Evolutionary conservation across 2,888 invertebrate genomes (phyloP).

Genomic region (Rotaria socialis): DNA sequence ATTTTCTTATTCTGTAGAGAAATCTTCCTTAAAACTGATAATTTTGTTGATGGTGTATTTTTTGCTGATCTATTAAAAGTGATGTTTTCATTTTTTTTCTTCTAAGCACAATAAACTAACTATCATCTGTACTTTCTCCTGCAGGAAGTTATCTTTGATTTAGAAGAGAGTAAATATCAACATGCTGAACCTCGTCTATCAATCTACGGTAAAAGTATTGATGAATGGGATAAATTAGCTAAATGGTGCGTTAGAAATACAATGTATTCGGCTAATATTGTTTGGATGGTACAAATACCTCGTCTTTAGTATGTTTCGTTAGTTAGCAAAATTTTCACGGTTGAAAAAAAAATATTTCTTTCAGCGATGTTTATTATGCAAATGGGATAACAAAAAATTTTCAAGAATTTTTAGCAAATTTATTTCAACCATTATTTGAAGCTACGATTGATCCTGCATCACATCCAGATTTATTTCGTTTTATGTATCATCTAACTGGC

Average conservation of each 20-base stretch:
- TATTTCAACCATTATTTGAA: conserved; percentile 90
- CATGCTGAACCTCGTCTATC: conserved; percentile 90
- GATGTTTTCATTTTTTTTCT: background rate
- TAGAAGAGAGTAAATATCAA: conserved; percentile 98
- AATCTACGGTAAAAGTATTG: conserved; percentile 84
- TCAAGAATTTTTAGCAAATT: conserved; percentile 88
- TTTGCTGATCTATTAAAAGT: conserved; percentile 70
- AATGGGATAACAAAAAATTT: conserved; percentile 90
- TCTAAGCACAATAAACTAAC: background rate
- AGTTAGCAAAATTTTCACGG: background rate
- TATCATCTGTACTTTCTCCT: conserved; percentile 2
- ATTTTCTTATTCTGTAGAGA: conserved; percentile 66
- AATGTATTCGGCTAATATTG: conserved; percentile 89
- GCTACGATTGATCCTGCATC: conserved; percentile 84
- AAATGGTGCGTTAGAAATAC: conserved; percentile 87
- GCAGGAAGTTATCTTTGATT: conserved; percentile 84
- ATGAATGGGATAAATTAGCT: conserved; percentile 94
- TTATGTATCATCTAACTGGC: conserved; percentile 77
- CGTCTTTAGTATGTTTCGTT: conserved; percentile 76
- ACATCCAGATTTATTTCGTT: conserved; percentile 86
- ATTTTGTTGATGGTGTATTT: conserved; percentile 87
- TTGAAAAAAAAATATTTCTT: background rate
- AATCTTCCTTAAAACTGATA: conserved; percentile 97
- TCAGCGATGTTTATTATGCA: conserved; percentile 90
- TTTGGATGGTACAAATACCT: conserved; percentile 96